Base-by-base conservation (phyloP, 2,797 vertebrate genomes). In the Bucorvus abyssinicus region DNA sequence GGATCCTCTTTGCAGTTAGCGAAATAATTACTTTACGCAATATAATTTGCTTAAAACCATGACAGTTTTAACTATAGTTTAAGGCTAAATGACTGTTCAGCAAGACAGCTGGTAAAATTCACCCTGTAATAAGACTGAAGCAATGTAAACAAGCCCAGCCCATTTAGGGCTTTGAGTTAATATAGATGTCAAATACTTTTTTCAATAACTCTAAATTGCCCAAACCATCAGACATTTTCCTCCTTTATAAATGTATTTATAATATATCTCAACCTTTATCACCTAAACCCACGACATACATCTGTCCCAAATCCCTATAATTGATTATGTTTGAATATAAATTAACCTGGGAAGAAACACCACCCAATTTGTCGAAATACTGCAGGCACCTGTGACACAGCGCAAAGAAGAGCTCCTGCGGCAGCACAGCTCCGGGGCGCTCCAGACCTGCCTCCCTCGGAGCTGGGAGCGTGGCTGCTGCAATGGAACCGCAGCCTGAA, bases 101-200 rank as follows among this genome's bases (percentile, higher is more conserved):
- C 73, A 70, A 97, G 93, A 96, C 95, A 97, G 95, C 96, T 95
- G 95, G 94, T 90, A 94, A 95, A 95, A 95, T 88, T 89, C 92
- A 93, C 87, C 90, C 95, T 96, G 71, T 96, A 96, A 90, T 84
- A 94, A 91, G 76, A 85, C 75, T 81, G 93, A 83, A 95, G 94
- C 75, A 50, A 77, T 74, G 80, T 81, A 92, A 95, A 95, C 82
- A 89, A 75, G 83, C 79, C 89, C 71, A 93, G 70, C 87, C 93
- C 93, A 82, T 91, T 75, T 71, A 87, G 77, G 86, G 80, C 69
- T 96, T 88, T 87, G 90, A 86, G 92, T 93, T 92, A 94, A 96
- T 95, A 93, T 91, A 92, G 69, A 93, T 84, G 93, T 93, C 96
- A 95, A 89, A 94, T 93, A 42, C 74, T 96, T 50, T 71, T 83